Conservation (phyloP, 92 coral and sea anemone genomes). For the Paragorgia papillata region DNA sequence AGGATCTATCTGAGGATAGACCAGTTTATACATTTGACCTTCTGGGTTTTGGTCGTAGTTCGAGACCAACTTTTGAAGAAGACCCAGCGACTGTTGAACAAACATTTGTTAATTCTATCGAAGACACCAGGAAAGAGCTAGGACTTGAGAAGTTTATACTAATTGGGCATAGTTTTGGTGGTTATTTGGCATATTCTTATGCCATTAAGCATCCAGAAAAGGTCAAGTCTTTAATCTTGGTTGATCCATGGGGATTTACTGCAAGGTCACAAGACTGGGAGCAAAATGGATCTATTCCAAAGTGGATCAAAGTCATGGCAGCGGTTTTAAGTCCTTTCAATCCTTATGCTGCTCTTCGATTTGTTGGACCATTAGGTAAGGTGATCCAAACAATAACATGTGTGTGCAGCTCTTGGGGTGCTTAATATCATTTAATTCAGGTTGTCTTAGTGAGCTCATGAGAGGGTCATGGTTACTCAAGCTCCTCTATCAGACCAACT, state of each 20-base stretch:
- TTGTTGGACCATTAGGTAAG: slow-evolving; percentile 97
- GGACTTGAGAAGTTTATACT: slow-evolving; percentile 85
- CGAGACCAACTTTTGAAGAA: slow-evolving; percentile 73
- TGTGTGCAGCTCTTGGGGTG: too few species aligned
- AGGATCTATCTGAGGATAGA: slow-evolving; percentile 71
- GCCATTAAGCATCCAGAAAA: slow-evolving; percentile 77
- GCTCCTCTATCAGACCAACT: too few species aligned
- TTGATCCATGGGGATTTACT: slow-evolving; percentile 92
- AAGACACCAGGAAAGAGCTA: slow-evolving; percentile 76
- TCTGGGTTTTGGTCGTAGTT: slow-evolving; percentile 95
- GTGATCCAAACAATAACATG: too few species aligned
- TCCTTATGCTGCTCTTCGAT: slow-evolving; percentile 86
- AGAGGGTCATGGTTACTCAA: too few species aligned
- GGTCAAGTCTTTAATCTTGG: slow-evolving; percentile 81
- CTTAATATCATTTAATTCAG: too few species aligned
- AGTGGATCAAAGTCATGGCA: slow-evolving; percentile 81
- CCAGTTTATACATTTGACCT: slow-evolving; percentile 84
- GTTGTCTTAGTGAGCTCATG: too few species aligned
- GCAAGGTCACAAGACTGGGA: slow-evolving; percentile 78
- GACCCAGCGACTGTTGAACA: slow-evolving; percentile 72
- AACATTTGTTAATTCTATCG: slow-evolving; percentile 80
- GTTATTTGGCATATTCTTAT: slow-evolving; percentile 83
- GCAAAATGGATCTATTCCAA: slow-evolving; percentile 61
- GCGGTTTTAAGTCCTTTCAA: slow-evolving; percentile 79
- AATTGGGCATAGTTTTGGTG: slow-evolving; percentile 95